Percentiles rank a stretch among this genome's conserved stretches.
These are phyloP conservation scores for Lepidochrysops patricia DNA, from an alignment of 2,888 invertebrate species.

Conservation along the genomic window DNA sequence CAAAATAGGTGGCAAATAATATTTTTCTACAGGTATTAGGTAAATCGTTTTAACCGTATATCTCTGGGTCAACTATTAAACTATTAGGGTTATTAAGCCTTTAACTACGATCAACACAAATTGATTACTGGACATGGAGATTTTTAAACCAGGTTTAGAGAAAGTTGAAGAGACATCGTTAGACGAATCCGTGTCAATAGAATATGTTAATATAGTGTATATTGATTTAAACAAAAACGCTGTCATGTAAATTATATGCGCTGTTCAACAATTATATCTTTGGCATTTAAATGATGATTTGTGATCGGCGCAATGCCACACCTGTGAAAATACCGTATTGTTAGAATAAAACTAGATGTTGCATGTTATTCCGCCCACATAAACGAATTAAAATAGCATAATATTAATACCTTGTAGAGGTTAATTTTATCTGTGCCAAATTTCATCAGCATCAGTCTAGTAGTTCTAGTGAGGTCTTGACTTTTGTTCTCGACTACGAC, in stretches of 20 bases:
- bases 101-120: neutral
- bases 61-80: neutral
- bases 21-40: too few species aligned
- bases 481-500: too few species aligned
- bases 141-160: slow-evolving; percentile 6
- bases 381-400: too few species aligned
- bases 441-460: too few species aligned
- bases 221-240: slow-evolving; percentile 24
- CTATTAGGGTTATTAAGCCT: neutral
- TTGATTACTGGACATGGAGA: slow-evolving; percentile 6
- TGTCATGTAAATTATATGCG: slow-evolving; percentile 4
- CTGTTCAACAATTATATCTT: neutral
- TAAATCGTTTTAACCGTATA: neutral
- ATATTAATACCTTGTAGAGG: too few species aligned
- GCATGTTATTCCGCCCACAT: too few species aligned
- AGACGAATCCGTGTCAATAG: slow-evolving; percentile 48
- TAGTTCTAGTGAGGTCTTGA: too few species aligned
- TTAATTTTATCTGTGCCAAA: too few species aligned
- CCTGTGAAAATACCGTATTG: neutral
- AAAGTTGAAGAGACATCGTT: slow-evolving; percentile 14
- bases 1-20: too few species aligned
- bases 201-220: slow-evolving; percentile 43
- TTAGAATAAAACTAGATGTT: too few species aligned
- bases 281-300: neutral
- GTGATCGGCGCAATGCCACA: neutral